phyloP scores from a whole-genome alignment of 2,888 invertebrate species.

The Meiosimyza decipiens region DNA sequence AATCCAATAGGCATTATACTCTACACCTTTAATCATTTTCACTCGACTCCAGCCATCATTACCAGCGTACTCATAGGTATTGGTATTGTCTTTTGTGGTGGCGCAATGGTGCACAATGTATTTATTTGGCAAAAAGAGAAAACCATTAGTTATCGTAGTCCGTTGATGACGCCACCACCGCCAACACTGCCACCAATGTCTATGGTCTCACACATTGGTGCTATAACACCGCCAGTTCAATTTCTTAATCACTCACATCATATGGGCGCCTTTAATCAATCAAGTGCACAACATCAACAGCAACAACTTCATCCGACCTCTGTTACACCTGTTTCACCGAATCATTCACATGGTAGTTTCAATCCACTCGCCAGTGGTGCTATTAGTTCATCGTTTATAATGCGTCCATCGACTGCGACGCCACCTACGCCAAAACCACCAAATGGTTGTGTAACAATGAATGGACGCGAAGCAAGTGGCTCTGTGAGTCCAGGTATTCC shows the following conservation, averaged over 20 bases:
- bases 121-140: conserved; percentile 94
- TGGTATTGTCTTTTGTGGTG: conserved; percentile 91
- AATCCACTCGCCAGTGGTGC: conserved; percentile 60
- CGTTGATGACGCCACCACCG: conserved; percentile 14
- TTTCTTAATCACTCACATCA: conserved; percentile 48
- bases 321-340: conserved; percentile 66
- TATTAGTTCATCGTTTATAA: conserved; percentile 57
- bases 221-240: conserved; percentile 55
- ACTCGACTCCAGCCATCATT: conserved; percentile 90
- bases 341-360: conserved; percentile 67
- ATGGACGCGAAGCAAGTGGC: conserved; percentile 67
- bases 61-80: conserved; percentile 91
- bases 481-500: conserved; percentile 75
- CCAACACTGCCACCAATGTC: conserved; percentile 47
- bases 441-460: conserved; percentile 47
- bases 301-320: conserved; percentile 62
- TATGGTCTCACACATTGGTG: conserved; percentile 51
- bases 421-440: conserved; percentile 65
- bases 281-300: conserved; percentile 37
- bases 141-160: conserved; percentile 78
- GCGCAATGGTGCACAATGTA: conserved; percentile 94
- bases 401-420: conserved; percentile 65
- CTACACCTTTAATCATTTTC: conserved; percentile 92
- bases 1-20: conserved; percentile 82
- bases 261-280: conserved; percentile 14